Conservation (phyloP, 2,797 vertebrate genomes). For the Chrysolophus pictus region DNA sequence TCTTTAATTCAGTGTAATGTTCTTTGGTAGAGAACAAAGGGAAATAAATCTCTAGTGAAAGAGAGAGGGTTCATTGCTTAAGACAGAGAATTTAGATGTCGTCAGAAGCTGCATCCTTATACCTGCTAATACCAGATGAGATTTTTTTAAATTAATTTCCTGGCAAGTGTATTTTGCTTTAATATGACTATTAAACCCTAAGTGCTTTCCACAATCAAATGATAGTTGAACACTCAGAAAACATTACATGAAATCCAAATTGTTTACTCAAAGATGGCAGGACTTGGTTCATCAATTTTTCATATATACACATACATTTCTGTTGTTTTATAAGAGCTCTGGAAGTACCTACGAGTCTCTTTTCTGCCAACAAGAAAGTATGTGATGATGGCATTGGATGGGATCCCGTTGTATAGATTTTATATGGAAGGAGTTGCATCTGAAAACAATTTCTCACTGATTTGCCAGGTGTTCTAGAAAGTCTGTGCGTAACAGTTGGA, state of each 20-base stretch:
- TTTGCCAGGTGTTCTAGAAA: background rate
- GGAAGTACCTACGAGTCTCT: background rate
- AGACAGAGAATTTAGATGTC: background rate
- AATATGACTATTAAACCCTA: background rate
- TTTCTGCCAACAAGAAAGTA: background rate
- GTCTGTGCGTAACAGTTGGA: background rate
- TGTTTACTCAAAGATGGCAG: background rate
- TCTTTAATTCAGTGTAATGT: background rate
- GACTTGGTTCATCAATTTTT: conserved; percentile 1
- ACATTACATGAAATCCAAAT: background rate
- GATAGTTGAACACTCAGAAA: conserved; percentile 3
- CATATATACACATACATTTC: background rate
- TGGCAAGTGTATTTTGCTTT: conserved; percentile 24
- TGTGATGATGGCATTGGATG: background rate
- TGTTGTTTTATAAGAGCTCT: conserved; percentile 5
- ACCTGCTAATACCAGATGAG: background rate
- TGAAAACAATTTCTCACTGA: background rate
- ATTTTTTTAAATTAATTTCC: background rate
- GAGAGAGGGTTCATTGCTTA: background rate
- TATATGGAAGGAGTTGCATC: background rate
- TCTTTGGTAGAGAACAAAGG: background rate
- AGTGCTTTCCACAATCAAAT: conserved; percentile 15
- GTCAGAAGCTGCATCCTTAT: background rate
- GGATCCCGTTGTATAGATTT: background rate
- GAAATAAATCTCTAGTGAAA: background rate